These are phyloP conservation scores for Fukomys damarensis DNA, from an alignment of 2,113 vertebrate genomes.

Conservation along the genomic window DNA sequence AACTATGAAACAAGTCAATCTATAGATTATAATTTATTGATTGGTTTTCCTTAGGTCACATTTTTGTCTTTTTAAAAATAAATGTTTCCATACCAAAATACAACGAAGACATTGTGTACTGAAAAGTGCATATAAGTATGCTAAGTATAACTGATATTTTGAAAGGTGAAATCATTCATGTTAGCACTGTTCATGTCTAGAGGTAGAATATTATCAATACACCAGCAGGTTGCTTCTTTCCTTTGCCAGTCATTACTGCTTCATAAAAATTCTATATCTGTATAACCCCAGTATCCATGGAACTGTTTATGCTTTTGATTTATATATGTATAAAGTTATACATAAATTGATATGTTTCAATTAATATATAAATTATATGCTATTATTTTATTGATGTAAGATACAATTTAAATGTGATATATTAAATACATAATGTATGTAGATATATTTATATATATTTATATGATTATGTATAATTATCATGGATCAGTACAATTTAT, in stretches of 20 bases:
- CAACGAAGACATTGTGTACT: not conserved
- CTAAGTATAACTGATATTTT: not conserved
- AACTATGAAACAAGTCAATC: not conserved
- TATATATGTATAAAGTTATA: not conserved
- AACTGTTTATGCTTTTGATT: not conserved
- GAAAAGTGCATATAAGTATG: not conserved
- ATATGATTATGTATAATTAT: not conserved
- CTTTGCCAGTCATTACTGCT: not conserved
- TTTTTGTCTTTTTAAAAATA: not conserved
- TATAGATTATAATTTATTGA: not conserved
- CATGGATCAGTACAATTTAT: not conserved
- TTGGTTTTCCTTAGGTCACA: not conserved
- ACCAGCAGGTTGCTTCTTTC: not conserved
- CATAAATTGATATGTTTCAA: not conserved
- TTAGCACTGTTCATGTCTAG: not conserved
- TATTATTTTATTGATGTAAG: not conserved
- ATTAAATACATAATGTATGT: not conserved
- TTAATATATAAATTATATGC: not conserved
- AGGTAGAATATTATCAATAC: not conserved
- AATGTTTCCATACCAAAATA: not conserved
- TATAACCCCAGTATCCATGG: not conserved
- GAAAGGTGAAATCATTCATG: not conserved
- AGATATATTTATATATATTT: not conserved
- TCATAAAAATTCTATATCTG: not conserved
- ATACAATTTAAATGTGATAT: not conserved